Evolutionary conservation across 2,888 invertebrate species (phyloP).

Genomic region (Nomada fabriciana): DNA sequence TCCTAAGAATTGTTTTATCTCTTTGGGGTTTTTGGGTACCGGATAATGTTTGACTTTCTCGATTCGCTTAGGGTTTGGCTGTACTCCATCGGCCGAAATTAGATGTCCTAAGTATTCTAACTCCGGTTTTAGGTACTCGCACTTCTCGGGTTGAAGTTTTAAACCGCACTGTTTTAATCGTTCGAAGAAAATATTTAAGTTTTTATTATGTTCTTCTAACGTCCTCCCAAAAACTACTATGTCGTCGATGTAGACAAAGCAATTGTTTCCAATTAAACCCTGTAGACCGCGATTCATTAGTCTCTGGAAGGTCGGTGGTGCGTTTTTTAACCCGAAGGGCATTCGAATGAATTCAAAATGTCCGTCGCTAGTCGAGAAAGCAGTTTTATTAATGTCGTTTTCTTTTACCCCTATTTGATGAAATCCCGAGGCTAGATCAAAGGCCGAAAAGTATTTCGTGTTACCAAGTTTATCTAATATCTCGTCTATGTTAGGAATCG

Average conservation of each 20-base stretch:
- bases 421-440: constrained; percentile 18
- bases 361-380: constrained; percentile 37
- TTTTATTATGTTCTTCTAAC: constrained; percentile 24
- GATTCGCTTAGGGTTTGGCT: neutral
- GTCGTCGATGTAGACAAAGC: constrained; percentile 14
- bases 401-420: constrained; percentile 16
- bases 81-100: neutral
- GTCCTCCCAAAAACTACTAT: constrained; percentile 3
- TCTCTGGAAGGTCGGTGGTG: constrained; percentile 15
- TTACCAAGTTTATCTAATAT: constrained; percentile 1
- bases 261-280: constrained; percentile 1
- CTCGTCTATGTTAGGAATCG: neutral
- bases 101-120: constrained; percentile 28
- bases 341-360: constrained; percentile 67
- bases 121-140: constrained; percentile 23
- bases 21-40: constrained; percentile 3
- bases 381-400: constrained; percentile 49
- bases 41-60: constrained; percentile 19
- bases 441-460: constrained; percentile 6
- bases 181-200: constrained; percentile 6
- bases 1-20: constrained; percentile 25
- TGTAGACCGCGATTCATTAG: constrained; percentile 21
- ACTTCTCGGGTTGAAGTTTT: constrained; percentile 32
- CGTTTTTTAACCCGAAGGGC: constrained; percentile 31
- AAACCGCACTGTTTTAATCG: neutral